These are phyloP conservation scores for Parapsyche elsis DNA, from an alignment of 1,140 invertebrate species.

Conservation along the genomic window DNA sequence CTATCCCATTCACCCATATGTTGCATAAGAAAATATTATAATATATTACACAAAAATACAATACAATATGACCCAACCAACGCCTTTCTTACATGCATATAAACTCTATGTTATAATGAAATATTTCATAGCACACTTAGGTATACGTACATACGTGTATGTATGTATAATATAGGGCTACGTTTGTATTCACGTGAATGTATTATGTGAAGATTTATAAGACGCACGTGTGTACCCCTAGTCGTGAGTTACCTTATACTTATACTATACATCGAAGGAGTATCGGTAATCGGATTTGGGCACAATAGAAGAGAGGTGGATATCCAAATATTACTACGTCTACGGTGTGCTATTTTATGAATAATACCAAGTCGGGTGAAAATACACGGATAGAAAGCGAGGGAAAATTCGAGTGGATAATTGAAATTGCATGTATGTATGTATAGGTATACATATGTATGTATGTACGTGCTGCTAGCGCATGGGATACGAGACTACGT, in stretches of 20 bases:
- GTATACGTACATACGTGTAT: neutral
- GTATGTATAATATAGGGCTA: neutral
- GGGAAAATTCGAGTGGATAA: neutral
- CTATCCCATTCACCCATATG: too few relatives aligned
- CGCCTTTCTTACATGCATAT: neutral
- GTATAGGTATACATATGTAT: neutral
- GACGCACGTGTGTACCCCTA: too few relatives aligned
- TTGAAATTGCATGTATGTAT: constrained; percentile 3
- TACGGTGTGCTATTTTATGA: neutral
- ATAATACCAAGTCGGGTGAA: neutral
- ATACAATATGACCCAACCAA: neutral
- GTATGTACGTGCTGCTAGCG: neutral
- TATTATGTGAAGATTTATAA: too few relatives aligned
- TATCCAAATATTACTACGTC: constrained; percentile 5
- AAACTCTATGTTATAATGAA: neutral
- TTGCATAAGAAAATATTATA: too few relatives aligned
- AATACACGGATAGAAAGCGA: neutral
- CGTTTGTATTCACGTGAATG: too few relatives aligned
- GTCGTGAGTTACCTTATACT: too few relatives aligned
- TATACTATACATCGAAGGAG: neutral
- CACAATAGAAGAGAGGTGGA: neutral
- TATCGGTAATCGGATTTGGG: constrained; percentile 11
- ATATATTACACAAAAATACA: too few relatives aligned
- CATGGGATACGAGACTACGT: too few relatives aligned
- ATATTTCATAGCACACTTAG: neutral